Evolutionary conservation across 1,140 invertebrate genomes (phyloP).

Genomic region (Cyphomyrmex costatus): DNA sequence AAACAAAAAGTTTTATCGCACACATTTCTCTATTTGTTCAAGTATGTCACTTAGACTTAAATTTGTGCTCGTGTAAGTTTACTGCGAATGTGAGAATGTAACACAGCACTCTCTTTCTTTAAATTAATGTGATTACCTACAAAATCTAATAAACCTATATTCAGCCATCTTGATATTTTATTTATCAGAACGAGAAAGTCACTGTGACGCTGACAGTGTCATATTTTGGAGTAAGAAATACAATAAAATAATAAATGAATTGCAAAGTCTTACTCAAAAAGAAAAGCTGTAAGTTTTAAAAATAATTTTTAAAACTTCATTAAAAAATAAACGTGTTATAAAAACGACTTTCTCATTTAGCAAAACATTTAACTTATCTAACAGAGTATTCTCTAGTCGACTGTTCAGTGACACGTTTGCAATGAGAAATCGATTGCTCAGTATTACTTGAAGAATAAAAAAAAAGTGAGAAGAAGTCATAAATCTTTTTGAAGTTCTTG

Average conservation of each 20-base stretch:
- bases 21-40: not conserved
- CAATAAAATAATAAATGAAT: no score
- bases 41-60: not conserved
- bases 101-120: no score
- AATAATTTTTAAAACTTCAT: no score
- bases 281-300: no score
- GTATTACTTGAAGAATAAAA: not conserved
- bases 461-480: not conserved
- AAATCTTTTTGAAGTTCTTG: constrained; percentile 6
- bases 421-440: constrained; percentile 7
- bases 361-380: not conserved
- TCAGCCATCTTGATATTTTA: not conserved
- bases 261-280: no score
- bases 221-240: no score
- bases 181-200: no score
- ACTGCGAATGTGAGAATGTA: not conserved
- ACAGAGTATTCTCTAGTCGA: not conserved
- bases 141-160: not conserved
- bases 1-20: not conserved
- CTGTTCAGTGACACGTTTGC: not conserved
- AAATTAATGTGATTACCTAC: not conserved
- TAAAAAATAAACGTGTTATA: not conserved
- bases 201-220: no score
- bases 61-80: not conserved
- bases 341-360: not conserved